Conservation (phyloP, 2,888 invertebrate species). For the Macropis europaea region DNA sequence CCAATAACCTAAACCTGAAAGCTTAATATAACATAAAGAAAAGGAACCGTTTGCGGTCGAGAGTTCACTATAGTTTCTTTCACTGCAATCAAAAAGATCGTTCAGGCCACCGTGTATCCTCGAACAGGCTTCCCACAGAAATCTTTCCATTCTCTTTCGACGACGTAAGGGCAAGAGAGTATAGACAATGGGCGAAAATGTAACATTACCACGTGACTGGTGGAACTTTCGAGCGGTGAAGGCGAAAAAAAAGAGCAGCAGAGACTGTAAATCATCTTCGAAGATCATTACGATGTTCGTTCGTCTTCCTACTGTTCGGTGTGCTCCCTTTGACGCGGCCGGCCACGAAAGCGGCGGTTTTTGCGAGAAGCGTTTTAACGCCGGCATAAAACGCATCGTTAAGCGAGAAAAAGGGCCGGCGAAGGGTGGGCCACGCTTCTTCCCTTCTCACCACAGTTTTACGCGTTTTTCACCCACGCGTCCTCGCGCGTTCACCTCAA, state of each 20-base stretch:
- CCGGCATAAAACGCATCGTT: slow-evolving; percentile 65
- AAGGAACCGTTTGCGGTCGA: too few species aligned
- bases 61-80: too few species aligned
- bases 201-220: slow-evolving; percentile 43
- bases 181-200: slow-evolving; percentile 41
- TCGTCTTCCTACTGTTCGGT: slow-evolving; percentile 9
- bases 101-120: not conserved
- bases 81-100: too few species aligned
- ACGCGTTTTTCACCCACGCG: slow-evolving; percentile 35
- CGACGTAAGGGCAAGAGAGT: slow-evolving; percentile 4
- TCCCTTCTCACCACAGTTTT: slow-evolving; percentile 14
- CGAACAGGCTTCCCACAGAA: not conserved
- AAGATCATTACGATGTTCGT: slow-evolving; percentile 37
- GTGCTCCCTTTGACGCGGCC: slow-evolving; percentile 23
- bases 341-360: slow-evolving; percentile 34
- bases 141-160: not conserved
- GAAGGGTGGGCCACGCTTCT: slow-evolving; percentile 14
- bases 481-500: slow-evolving; percentile 16
- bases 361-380: slow-evolving; percentile 56
- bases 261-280: slow-evolving; percentile 50
- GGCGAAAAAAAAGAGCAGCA: not conserved
- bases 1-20: too few species aligned
- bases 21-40: too few species aligned
- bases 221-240: slow-evolving; percentile 12
- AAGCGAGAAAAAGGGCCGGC: slow-evolving; percentile 30